Evolutionary conservation across 1,140 invertebrate species (phyloP).

Genomic region (Cyphomyrmex costatus): DNA sequence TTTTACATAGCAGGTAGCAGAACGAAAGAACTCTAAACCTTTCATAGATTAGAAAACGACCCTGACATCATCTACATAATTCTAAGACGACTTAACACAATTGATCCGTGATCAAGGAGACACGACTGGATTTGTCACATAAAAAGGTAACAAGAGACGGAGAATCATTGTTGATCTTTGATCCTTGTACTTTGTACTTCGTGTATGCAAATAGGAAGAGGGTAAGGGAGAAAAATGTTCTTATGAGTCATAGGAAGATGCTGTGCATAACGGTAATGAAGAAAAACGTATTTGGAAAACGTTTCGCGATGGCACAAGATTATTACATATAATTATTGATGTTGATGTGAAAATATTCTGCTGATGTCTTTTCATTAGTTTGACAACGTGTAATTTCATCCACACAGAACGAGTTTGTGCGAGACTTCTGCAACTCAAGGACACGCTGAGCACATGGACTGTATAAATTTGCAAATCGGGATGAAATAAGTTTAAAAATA

Average conservation of each 20-base stretch:
- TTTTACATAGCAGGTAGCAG: slow-evolving; percentile 37
- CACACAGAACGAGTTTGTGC: not conserved
- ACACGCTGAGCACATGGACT: not conserved
- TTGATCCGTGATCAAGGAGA: slow-evolving; percentile 1
- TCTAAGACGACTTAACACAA: not conserved
- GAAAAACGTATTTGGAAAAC: not conserved
- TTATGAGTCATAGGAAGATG: slow-evolving; percentile 37
- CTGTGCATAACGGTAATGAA: not conserved
- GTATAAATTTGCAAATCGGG: not conserved
- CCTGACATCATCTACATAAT: not conserved
- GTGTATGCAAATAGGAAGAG: not conserved
- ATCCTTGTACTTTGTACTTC: not conserved
- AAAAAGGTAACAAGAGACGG: slow-evolving; percentile 22
- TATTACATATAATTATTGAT: not conserved
- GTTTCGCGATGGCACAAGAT: not conserved
- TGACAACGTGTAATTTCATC: not conserved
- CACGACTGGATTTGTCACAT: not conserved
- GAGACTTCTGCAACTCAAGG: not conserved
- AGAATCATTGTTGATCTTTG: not conserved
- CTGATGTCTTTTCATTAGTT: not conserved
- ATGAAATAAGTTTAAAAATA: slow-evolving; percentile 4
- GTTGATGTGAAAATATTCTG: not conserved
- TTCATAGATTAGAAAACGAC: slow-evolving; percentile 24
- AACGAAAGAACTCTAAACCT: slow-evolving; percentile 23
- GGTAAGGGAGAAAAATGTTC: not conserved